Evolutionary conservation across 92 coral and sea anemone genomes (phyloP), one percentile per base, ranked within the genome.

Genomic region (Nematostella vectensis): DNA sequence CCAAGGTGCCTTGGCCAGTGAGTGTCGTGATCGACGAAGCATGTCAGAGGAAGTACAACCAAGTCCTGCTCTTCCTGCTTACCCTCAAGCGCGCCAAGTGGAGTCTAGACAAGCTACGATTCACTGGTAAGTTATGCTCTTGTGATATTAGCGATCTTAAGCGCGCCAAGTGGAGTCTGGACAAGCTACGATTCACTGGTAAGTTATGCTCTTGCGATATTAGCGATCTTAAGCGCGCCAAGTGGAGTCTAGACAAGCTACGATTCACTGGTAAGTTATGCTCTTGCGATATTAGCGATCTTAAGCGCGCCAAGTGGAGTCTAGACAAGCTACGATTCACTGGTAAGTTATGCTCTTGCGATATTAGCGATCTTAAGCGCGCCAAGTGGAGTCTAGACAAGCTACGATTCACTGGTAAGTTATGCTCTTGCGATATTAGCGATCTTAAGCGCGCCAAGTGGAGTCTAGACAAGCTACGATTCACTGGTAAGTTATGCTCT

Each of bases 231-330:
- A 91, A 91, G 58, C 83, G 88, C 24, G 96, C 95, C n/a, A 91
- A 91, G 48, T 91, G 98, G 98, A 81, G 91, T 47, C 57, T 91
- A 39, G 95, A 91, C 60, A 78, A 75, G 24, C 86, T 91, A 6
- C 70, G 96, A 52, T 91, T 85, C 55, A 50, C 67, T 68, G 98
- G 98, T 86, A 38, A 29, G 54, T 18, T 0, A 20, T n/a, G n/a
- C n/a, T n/a, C n/a, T n/a, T n/a, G n/a, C n/a, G n/a, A n/a, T n/a
- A n/a, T n/a, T n/a, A n/a, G n/a, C n/a, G n/a, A n/a, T n/a, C 65
- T 91, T 16, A 91, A 91, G 58, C 83, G 88, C 24, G 96, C 95
- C n/a, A 91, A 91, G 48, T 91, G 98, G 98, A 81, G 91, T 47
- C 57, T 91, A 39, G 95, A 91, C 60, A 78, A 75, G 24, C 86